Evolutionary conservation across 2,797 vertebrate species (phyloP).

Genomic region (Eurystomus glaucurus): DNA sequence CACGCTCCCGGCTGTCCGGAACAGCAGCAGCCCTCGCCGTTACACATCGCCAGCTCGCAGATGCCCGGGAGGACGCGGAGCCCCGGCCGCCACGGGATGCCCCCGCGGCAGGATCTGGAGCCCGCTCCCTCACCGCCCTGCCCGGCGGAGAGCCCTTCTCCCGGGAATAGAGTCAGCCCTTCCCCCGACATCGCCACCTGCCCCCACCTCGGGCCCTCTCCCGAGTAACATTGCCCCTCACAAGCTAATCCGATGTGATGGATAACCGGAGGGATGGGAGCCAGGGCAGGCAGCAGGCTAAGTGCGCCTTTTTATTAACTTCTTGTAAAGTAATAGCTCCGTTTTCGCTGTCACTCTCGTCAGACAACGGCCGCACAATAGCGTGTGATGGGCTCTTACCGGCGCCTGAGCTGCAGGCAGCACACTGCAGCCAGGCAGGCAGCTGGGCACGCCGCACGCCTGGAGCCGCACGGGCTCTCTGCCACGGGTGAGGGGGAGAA

Average conservation of each 20-base stretch:
- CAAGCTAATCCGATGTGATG: background rate
- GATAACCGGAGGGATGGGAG: background rate
- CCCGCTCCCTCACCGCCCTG: background rate
- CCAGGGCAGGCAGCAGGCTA: conserved; percentile 33
- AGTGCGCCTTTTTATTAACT: conserved; percentile 57
- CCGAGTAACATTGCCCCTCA: background rate
- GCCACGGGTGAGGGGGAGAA: background rate
- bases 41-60: background rate
- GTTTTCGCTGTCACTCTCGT: conserved; percentile 35
- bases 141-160: background rate
- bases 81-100: background rate
- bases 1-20: background rate
- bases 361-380: conserved; percentile 16
- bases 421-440: background rate
- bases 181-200: background rate
- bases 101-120: background rate
- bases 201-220: background rate
- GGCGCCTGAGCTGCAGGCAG: conserved; percentile 14
- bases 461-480: background rate
- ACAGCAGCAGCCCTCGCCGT: background rate
- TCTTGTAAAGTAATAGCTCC: conserved; percentile 54
- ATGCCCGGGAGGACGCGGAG: background rate
- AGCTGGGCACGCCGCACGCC: background rate
- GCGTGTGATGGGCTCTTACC: conserved; percentile 8
- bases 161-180: background rate